These are phyloP conservation scores for Drosophila trapezifrons DNA, from an alignment of 1,140 invertebrate species.

Conservation along the genomic window DNA sequence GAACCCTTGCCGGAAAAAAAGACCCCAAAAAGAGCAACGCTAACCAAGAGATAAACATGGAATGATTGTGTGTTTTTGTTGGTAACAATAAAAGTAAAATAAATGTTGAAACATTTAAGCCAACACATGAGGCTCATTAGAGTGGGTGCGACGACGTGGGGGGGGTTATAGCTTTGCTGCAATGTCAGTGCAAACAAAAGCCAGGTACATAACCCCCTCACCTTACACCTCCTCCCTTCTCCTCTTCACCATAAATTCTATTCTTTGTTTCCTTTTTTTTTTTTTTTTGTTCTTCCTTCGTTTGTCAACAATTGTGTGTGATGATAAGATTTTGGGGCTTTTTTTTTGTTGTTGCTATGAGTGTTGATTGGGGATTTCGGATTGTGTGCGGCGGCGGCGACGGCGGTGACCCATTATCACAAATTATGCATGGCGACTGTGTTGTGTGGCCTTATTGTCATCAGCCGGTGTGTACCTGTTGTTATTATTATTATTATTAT, in stretches of 20 bases:
- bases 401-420: conserved; percentile 17
- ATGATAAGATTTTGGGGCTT: conserved; percentile 43
- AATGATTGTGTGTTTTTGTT: conserved; percentile 9
- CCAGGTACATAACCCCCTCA: neutral
- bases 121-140: conserved; percentile 51
- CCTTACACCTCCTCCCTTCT: neutral
- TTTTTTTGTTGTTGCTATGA: conserved; percentile 11
- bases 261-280: neutral
- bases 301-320: conserved; percentile 45
- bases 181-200: conserved; percentile 20
- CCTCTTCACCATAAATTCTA: conserved; percentile 12
- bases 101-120: conserved; percentile 55
- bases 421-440: conserved; percentile 32
- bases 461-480: neutral
- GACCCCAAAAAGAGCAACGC: conserved; percentile 1
- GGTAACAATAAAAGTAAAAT: conserved; percentile 23
- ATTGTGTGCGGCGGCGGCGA: conserved; percentile 3
- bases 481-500: conserved; percentile 20
- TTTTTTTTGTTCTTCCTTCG: conserved; percentile 21
- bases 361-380: conserved; percentile 26
- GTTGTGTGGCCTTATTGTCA: conserved; percentile 1
- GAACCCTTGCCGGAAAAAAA: neutral
- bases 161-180: neutral
- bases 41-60: conserved; percentile 15
- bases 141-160: neutral